Conservation (phyloP, 35 echinoderm and acorn worm species). For the Diadema setosum region DNA sequence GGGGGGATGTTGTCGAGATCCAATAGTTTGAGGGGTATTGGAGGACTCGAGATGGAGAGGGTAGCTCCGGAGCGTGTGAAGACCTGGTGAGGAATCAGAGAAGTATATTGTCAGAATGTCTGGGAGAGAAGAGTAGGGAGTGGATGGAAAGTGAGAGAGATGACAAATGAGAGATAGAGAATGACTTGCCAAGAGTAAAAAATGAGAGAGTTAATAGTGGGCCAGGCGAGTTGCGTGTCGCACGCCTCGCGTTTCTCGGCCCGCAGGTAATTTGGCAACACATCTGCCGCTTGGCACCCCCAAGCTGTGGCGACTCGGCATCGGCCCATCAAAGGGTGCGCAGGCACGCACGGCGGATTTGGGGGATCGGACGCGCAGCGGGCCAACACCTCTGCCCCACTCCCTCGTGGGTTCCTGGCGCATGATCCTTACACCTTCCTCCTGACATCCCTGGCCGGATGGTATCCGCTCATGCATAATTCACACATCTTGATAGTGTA, state of each 20-base stretch:
- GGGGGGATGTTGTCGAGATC: too few species aligned
- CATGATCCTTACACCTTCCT: conserved; percentile 3
- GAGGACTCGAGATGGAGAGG: background rate
- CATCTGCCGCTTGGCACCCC: background rate
- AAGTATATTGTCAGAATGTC: background rate
- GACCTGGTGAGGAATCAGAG: too few species aligned
- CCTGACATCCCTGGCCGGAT: background rate
- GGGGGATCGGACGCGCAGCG: background rate
- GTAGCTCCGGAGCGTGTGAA: too few species aligned
- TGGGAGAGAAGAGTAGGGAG: background rate
- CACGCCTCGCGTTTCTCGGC: background rate
- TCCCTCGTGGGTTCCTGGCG: background rate
- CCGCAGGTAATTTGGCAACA: conserved; percentile 15
- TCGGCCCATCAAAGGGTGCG: conserved; percentile 3
- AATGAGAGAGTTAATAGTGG: conserved; percentile 15
- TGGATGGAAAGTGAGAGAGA: background rate
- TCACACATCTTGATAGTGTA: conserved; percentile 21
- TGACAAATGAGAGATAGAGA: background rate
- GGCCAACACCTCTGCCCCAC: background rate
- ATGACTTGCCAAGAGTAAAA: background rate
- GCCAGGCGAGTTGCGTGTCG: conserved; percentile 1
- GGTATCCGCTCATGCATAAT: background rate
- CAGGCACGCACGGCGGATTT: conserved; percentile 7
- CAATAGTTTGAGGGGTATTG: background rate
- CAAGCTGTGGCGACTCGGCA: background rate